Evolutionary conservation across 2,797 vertebrate species (phyloP), one percentile per base, ranked within the genome.

Genomic region (Sarcophilus harrisii): DNA sequence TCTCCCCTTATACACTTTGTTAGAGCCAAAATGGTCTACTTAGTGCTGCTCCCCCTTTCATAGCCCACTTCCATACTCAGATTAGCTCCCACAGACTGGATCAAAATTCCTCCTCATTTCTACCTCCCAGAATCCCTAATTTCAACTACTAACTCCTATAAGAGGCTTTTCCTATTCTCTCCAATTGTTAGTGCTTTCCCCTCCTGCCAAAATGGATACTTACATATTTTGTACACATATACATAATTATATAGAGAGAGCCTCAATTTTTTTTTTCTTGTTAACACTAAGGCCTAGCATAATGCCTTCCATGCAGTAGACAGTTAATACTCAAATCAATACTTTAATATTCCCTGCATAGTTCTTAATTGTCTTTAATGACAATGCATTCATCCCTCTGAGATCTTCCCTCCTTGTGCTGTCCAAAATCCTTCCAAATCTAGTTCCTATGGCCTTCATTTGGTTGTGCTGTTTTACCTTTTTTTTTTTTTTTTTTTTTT

Each of bases 331-430:
- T 54, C 92, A 32, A 90, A n/a, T 92, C 55, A 94, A 45, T 90
- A 24, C 32, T 58, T 55, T 89, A 96, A 90, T 91, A 24, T 93
- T 91, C 95, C 66, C 59, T 28, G 38, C 57, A 58, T 58, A 57
- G 38, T 90, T 62, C 91, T 59, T 58, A 90, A 94, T 57, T 38
- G 93, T n/a, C 90, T 73, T 57, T 38, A 45, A 24, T 81, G 66
- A 45, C 66, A 38, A 21, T 58, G 38, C 38, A 93, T 32, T 45
- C 57, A 89, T 94, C 66, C 14, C 55, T 4, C 92, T 38, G 91
- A 54, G 96, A 6, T 30, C 91, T 49, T 94, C 59, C 55, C 91
- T 95, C 90, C 57, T n/a, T 55, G 91, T 90, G 58, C 90, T 91
- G 2, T 60, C 66, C 62, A 30, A 91, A 38, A 91, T 91, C 54